Conservation (phyloP, 2,797 vertebrate species). For the Allobates femoralis region DNA sequence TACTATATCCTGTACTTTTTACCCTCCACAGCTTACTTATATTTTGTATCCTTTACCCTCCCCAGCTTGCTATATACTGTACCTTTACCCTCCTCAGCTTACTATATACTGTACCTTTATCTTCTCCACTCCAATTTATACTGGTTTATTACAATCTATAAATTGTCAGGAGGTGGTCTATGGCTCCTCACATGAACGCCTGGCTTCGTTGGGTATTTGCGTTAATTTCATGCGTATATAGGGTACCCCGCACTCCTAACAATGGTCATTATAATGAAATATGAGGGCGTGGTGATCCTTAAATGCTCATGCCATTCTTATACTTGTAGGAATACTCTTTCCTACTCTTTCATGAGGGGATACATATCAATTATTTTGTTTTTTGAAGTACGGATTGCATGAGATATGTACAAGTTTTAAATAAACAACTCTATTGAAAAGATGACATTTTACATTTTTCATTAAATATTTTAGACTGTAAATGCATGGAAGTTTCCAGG, state of each 20-base stretch:
- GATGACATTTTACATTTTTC: slow-evolving; percentile 61
- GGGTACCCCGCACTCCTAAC: no score
- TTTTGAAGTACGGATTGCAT: not conserved
- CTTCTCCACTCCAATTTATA: no score
- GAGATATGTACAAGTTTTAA: not conserved
- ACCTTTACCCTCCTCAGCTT: not conserved
- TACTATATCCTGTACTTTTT: no score
- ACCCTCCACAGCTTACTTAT: no score
- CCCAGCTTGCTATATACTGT: no score
- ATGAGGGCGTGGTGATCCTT: not conserved
- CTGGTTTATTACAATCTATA: not conserved
- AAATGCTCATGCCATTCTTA: no score
- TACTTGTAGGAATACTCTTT: no score
- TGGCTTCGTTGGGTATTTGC: not conserved
- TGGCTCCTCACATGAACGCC: not conserved
- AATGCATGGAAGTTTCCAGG: slow-evolving; percentile 97
- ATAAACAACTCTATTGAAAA: not conserved
- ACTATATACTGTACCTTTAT: no score
- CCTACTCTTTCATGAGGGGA: no score
- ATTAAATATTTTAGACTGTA: slow-evolving; percentile 76
- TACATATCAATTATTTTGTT: no score
- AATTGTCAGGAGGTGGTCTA: not conserved
- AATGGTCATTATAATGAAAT: not conserved
- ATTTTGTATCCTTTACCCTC: no score
- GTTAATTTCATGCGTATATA: not conserved